Evolutionary conservation across 2,888 invertebrate species (phyloP), one percentile per base, ranked within the genome.

Genomic region (Clivina fossor): DNA sequence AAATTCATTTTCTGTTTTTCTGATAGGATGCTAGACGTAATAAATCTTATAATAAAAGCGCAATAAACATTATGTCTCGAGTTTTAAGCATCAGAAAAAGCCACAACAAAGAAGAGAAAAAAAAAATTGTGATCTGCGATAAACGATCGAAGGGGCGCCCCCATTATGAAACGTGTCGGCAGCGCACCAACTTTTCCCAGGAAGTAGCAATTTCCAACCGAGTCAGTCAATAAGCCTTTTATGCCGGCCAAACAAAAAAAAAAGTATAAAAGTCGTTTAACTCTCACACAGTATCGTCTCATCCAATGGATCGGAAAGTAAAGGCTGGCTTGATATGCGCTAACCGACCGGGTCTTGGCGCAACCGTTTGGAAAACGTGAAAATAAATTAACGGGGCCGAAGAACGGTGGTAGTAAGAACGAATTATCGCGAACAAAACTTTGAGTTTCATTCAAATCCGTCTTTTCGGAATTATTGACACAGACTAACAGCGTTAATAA

Each of bases 151-250:
- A n/a, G n/a, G n/a, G n/a, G n/a, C n/a, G n/a, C n/a, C n/a, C n/a
- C 65, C 63, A 64, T 68, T 67, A 66, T 66, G 62, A 63, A n/a
- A 56, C 63, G 64, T 64, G 67, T 67, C 69, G 64, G 67, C 63
- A 61, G 59, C 59, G 58, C 62, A 53, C 58, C 64, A 53, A 62
- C 59, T 62, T 65, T 64, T 61, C 58, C 50, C 47, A 56, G 60
- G 61, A 56, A 58, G 57, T 61, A 60, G 62, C 60, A 59, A 61
- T 61, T 61, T 60, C 54, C 48, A 65, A 63, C n/a, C n/a, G n/a
- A 61, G 51, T 20, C 53, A 53, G 53, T 53, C 53, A 44, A 53
- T 53, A 53, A 53, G 53, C 53, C 44, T 33, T 53, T 53, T 53
- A 44, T 53, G 44, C 28, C 28, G n/a, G 19, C 35, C 53, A 53